Percentiles rank a stretch among this genome's conserved stretches.
Conservation (phyloP, 1,140 invertebrate species). For the Mactra quadrangularis region DNA sequence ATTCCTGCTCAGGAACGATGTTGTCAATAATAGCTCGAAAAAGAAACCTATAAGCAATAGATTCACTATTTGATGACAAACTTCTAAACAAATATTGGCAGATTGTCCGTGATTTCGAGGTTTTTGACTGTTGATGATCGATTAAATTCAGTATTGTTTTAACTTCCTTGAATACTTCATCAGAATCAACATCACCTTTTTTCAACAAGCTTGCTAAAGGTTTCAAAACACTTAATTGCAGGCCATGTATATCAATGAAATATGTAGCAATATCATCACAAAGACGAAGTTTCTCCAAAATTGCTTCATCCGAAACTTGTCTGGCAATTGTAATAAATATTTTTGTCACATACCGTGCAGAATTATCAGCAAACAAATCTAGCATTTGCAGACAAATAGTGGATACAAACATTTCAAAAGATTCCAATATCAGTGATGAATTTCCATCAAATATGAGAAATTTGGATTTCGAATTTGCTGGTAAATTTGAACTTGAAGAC, state of each 20-base stretch:
- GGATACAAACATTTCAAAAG: no score
- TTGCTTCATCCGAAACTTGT: no score
- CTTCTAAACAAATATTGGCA: conserved; percentile 40
- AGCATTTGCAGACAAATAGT: no score
- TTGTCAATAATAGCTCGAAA: not conserved
- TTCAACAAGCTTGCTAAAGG: not conserved
- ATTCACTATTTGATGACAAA: not conserved
- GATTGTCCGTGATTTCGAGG: not conserved
- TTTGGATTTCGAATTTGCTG: no score
- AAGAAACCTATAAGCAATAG: conserved; percentile 10
- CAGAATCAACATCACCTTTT: conserved; percentile 5
- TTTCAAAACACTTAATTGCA: not conserved
- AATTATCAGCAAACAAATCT: no score
- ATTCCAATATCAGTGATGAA: no score
- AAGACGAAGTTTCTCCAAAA: not conserved
- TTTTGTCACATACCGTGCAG: no score
- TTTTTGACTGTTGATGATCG: no score
- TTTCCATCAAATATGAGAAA: no score
- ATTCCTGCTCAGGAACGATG: conserved; percentile 8
- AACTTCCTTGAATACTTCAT: not conserved
- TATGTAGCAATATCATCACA: conserved; percentile 35
- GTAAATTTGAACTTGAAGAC: no score
- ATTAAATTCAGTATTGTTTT: not conserved
- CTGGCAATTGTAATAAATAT: no score
- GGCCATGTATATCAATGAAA: not conserved